These are phyloP conservation scores for Harpagifer antarcticus DNA, from an alignment of 2,797 vertebrate species.

Conservation along the genomic window DNA sequence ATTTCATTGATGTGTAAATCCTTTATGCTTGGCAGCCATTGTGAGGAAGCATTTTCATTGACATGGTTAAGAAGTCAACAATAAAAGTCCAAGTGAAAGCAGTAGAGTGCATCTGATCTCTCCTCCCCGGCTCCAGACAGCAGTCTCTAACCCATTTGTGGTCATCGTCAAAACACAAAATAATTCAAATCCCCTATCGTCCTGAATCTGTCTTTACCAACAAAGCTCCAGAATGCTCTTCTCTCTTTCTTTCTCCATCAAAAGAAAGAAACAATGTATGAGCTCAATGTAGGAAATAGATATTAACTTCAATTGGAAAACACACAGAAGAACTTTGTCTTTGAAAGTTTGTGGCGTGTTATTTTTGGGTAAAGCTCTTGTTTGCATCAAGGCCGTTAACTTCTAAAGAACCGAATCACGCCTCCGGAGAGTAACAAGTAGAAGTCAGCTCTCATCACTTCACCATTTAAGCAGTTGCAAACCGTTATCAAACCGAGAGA, in stretches of 20 bases:
- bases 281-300: constrained; percentile 70
- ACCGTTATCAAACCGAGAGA: constrained; percentile 45
- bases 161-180: constrained; percentile 69
- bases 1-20: constrained; percentile 40
- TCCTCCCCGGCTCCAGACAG: constrained; percentile 33
- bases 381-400: constrained; percentile 75
- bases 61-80: constrained; percentile 25
- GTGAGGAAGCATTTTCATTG: constrained; percentile 18
- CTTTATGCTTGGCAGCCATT: constrained; percentile 24
- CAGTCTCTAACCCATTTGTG: constrained; percentile 59
- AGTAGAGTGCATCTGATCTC: constrained; percentile 32
- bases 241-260: constrained; percentile 56
- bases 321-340: constrained; percentile 60
- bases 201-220: constrained; percentile 73
- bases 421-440: constrained; percentile 70
- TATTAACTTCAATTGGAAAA: constrained; percentile 62
- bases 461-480: constrained; percentile 65
- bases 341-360: constrained; percentile 74
- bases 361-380: constrained; percentile 78
- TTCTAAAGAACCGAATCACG: constrained; percentile 66
- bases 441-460: constrained; percentile 58
- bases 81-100: constrained; percentile 1
- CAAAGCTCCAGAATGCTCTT: constrained; percentile 56
- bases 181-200: constrained; percentile 64
- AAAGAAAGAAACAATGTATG: constrained; percentile 58